These are phyloP conservation scores for Litoditis marina DNA, from an alignment of 2,888 invertebrate species.

Conservation along the genomic window DNA sequence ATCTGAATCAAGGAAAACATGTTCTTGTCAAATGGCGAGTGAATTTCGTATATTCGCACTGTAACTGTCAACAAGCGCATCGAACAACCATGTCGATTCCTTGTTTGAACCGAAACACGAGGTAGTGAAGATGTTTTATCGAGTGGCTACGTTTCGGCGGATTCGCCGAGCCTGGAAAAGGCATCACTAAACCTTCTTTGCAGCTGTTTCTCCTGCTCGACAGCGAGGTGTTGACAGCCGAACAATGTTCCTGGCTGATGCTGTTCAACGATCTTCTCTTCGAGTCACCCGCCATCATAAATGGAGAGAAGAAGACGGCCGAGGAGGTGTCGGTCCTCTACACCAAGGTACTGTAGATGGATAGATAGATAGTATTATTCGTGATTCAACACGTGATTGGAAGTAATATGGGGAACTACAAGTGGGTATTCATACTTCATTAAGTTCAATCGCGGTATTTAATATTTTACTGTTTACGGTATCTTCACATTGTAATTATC, in stretches of 20 bases:
- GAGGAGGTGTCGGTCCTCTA: constrained; percentile 77
- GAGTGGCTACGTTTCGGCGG: too few species aligned
- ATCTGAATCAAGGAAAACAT: neutral
- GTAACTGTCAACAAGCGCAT: neutral
- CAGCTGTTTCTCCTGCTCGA: constrained; percentile 46
- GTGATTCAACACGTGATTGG: neutral
- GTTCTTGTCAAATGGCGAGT: neutral
- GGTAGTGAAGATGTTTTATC: too few species aligned
- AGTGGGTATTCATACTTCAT: neutral
- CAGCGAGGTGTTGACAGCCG: constrained; percentile 35
- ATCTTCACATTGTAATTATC: too few species aligned
- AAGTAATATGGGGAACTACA: neutral
- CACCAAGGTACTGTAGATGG: constrained; percentile 29
- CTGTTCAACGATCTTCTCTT: constrained; percentile 75
- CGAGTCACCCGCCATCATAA: constrained; percentile 70
- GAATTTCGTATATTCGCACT: neutral
- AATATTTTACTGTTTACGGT: too few species aligned
- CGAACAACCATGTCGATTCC: too few species aligned
- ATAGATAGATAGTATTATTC: neutral
- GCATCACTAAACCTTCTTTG: constrained; percentile 62
- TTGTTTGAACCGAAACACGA: too few species aligned
- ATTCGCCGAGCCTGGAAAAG: too few species aligned
- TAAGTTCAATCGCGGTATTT: neutral
- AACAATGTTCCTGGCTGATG: constrained; percentile 67
- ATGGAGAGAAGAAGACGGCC: constrained; percentile 40